A percentile compares a stretch with the other conserved stretches of the same genome.
Evolutionary conservation across 2,113 vertebrate genomes (phyloP).

Genomic region (Osmerus eperlanus): DNA sequence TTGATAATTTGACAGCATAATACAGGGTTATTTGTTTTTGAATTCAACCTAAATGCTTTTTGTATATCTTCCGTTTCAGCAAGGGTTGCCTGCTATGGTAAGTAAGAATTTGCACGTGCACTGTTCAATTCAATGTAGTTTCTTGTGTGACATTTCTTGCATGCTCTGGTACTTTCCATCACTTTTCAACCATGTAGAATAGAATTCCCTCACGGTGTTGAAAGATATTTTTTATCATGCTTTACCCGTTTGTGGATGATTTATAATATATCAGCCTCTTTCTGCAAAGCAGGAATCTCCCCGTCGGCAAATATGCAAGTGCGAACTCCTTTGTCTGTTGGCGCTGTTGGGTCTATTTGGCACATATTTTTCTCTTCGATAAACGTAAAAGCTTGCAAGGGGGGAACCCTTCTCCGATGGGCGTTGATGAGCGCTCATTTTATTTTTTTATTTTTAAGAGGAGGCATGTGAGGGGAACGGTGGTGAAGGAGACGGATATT

Average conservation of each 20-base stretch:
- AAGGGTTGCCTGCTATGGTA: constrained; percentile 76
- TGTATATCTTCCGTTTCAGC: constrained; percentile 62
- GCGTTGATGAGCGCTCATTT: constrained; percentile 38
- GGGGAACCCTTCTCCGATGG: constrained; percentile 64
- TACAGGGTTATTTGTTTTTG: constrained; percentile 23
- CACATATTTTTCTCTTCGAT: constrained; percentile 53
- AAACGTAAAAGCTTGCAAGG: constrained; percentile 48
- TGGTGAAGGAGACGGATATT: constrained; percentile 27
- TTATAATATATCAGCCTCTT: constrained; percentile 72
- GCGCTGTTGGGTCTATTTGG: constrained; percentile 83
- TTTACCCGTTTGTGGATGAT: constrained; percentile 13
- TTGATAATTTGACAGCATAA: constrained; percentile 40
- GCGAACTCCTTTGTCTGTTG: constrained; percentile 78
- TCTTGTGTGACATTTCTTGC: constrained; percentile 57
- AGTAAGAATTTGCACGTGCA: constrained; percentile 77
- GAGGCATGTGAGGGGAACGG: constrained; percentile 20
- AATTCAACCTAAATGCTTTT: constrained; percentile 53
- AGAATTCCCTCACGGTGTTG: background rate
- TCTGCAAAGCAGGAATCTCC: constrained; percentile 82
- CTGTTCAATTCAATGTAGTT: constrained; percentile 66
- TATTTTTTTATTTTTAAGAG: constrained; percentile 41
- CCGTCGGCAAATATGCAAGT: constrained; percentile 80
- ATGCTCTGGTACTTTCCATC: constrained; percentile 41
- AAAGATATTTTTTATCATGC: constrained; percentile 15
- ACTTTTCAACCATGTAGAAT: background rate